Percentiles rank a stretch among this genome's conserved stretches.
These are phyloP conservation scores for Gryon sp. DNA, from an alignment of 1,140 invertebrate species.

Conservation along the genomic window DNA sequence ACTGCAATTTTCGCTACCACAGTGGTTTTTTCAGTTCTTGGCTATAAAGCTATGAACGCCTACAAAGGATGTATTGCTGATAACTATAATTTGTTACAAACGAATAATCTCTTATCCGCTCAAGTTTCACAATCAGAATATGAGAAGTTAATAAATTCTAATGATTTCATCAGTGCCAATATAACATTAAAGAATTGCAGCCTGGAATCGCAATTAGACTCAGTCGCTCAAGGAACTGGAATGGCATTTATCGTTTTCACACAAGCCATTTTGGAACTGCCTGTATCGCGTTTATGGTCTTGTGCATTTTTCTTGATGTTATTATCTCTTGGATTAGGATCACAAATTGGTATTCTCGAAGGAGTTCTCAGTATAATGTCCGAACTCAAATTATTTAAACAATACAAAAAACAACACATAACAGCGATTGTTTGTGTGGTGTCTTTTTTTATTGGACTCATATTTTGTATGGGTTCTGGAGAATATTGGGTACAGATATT, in stretches of 20 bases:
- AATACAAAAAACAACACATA: conserved; percentile 91
- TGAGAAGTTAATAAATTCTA: too few relatives aligned
- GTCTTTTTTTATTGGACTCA: conserved; percentile 92
- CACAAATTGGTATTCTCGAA: conserved; percentile 94
- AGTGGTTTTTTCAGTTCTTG: conserved; percentile 92
- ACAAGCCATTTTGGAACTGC: conserved; percentile 93
- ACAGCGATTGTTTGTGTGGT: conserved; percentile 89
- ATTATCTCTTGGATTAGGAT: conserved; percentile 91
- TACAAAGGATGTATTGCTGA: conserved; percentile 86
- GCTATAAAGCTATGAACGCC: conserved; percentile 90
- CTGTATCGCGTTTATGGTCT: conserved; percentile 93
- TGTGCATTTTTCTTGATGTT: conserved; percentile 96
- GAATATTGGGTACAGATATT: conserved; percentile 98
- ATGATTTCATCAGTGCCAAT: conserved; percentile 46
- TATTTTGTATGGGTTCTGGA: conserved; percentile 94
- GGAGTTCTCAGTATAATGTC: conserved; percentile 96
- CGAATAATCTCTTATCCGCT: too few relatives aligned
- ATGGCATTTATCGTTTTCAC: conserved; percentile 95
- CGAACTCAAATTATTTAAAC: conserved; percentile 92
- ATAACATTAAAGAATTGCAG: conserved; percentile 82
- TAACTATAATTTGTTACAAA: conserved; percentile 71
- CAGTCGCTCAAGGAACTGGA: conserved; percentile 93
- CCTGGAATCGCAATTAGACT: conserved; percentile 84
- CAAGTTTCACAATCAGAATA: too few relatives aligned
- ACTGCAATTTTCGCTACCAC: conserved; percentile 97